phyloP scores from a whole-genome alignment of 35 echinoderm and acorn worm genomes.

The Ophiothrix spiculata region DNA sequence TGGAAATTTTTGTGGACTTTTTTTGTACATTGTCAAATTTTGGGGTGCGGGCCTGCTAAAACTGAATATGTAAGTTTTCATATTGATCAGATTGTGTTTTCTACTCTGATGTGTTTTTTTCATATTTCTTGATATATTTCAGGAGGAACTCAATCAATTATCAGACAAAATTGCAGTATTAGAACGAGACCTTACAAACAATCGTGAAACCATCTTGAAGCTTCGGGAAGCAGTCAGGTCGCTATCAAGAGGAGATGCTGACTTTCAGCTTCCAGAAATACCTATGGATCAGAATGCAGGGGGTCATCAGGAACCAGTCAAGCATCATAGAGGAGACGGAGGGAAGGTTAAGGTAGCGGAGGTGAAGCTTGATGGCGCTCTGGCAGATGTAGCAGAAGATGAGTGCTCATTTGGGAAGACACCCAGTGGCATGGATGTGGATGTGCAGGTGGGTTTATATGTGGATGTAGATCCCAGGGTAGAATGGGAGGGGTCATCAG shows the following conservation, averaged over 20 bases:
- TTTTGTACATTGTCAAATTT: too few relatives aligned
- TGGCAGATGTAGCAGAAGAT: conserved; percentile 52
- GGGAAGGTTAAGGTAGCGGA: not conserved
- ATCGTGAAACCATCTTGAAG: conserved; percentile 72
- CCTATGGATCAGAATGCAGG: not conserved
- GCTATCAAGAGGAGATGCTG: conserved; percentile 33
- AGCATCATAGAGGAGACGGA: not conserved
- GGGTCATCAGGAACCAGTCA: conserved; percentile 3
- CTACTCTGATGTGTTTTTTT: too few relatives aligned
- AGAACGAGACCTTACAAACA: conserved; percentile 62
- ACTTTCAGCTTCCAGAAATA: conserved; percentile 16
- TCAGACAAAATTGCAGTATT: conserved; percentile 60
- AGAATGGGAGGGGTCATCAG: not conserved
- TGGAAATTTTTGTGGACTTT: too few relatives aligned
- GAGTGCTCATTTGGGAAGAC: conserved; percentile 79
- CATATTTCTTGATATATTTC: too few relatives aligned
- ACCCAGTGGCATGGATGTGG: conserved; percentile 66
- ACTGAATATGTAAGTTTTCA: too few relatives aligned
- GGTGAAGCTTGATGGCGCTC: conserved; percentile 13
- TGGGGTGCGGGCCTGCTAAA: too few relatives aligned
- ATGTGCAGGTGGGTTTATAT: conserved; percentile 72
- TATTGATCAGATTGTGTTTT: too few relatives aligned
- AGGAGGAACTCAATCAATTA: conserved; percentile 56
- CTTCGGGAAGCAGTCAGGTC: conserved; percentile 62
- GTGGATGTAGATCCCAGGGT: not conserved